Evolutionary conservation across 2,888 invertebrate genomes (phyloP).

Genomic region (Diaprepes abbreviatus): DNA sequence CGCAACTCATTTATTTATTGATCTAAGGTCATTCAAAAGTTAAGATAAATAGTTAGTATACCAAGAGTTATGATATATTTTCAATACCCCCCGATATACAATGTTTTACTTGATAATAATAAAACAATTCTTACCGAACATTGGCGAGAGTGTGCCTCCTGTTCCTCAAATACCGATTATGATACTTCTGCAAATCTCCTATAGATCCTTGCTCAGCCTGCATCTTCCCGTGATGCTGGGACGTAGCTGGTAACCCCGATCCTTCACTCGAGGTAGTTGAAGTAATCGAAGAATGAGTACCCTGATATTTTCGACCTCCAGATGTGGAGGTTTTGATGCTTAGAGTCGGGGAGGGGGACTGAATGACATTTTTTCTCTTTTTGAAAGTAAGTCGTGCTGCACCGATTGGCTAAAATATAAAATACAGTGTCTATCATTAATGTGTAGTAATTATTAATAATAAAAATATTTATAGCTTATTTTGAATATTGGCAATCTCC

Average conservation of each 20-base stretch:
- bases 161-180: constrained; percentile 87
- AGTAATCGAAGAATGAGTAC: constrained; percentile 61
- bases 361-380: constrained; percentile 68
- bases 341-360: constrained; percentile 75
- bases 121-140: constrained; percentile 82
- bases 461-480: no score
- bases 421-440: no score
- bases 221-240: constrained; percentile 74
- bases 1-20: no score
- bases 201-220: constrained; percentile 94
- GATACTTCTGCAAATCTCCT: constrained; percentile 90
- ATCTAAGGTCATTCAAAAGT: no score
- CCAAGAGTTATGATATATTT: no score
- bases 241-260: constrained; percentile 56
- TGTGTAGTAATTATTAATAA: no score
- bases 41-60: no score
- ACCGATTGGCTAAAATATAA: constrained; percentile 57
- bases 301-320: constrained; percentile 35
- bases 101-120: no score
- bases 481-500: no score
- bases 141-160: constrained; percentile 91
- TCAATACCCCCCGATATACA: no score
- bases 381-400: constrained; percentile 59
- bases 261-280: constrained; percentile 63
- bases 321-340: constrained; percentile 33